Percentiles rank a stretch among this genome's conserved stretches.
Evolutionary conservation across 2,113 vertebrate genomes (phyloP).

Genomic region (Nanorana parkeri): DNA sequence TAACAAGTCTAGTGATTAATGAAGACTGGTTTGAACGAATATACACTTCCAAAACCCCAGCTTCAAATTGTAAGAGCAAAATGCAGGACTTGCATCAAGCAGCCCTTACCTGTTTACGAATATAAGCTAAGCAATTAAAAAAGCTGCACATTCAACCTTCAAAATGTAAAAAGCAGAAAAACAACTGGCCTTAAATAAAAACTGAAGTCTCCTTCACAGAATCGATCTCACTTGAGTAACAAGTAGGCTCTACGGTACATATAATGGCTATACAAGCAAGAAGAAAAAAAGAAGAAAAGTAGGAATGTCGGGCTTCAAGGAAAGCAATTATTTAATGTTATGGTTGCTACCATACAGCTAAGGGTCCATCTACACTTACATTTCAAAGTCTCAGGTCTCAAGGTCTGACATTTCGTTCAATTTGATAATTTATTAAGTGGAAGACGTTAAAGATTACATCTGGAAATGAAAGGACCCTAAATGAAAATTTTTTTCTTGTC

Average conservation of each 20-base stretch:
- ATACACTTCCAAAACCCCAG: no score
- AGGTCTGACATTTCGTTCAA: slow-evolving; percentile 39
- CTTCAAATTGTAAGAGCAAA: no score
- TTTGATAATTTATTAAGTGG: slow-evolving; percentile 15
- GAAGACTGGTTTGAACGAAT: no score
- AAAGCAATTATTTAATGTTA: slow-evolving; percentile 40
- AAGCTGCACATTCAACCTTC: neutral
- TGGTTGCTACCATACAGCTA: slow-evolving; percentile 22
- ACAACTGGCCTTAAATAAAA: slow-evolving; percentile 3
- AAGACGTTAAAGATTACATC: slow-evolving; percentile 3
- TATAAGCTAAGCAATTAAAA: no score
- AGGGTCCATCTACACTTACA: slow-evolving; percentile 25
- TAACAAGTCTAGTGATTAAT: no score
- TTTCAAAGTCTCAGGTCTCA: slow-evolving; percentile 14
- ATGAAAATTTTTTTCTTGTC: slow-evolving; percentile 1
- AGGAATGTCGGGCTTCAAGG: slow-evolving; percentile 14
- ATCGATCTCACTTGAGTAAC: neutral
- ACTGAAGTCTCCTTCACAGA: neutral
- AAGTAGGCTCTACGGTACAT: neutral
- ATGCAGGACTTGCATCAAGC: no score
- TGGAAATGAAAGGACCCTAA: slow-evolving; percentile 6
- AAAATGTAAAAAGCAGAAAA: neutral
- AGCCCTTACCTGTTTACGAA: no score
- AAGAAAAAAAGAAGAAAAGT: neutral
- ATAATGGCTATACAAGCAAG: slow-evolving; percentile 29